Evolutionary conservation across 1,140 invertebrate species (phyloP), one percentile per base, ranked within the genome.

Genomic region (Heliconius eleuchia): DNA sequence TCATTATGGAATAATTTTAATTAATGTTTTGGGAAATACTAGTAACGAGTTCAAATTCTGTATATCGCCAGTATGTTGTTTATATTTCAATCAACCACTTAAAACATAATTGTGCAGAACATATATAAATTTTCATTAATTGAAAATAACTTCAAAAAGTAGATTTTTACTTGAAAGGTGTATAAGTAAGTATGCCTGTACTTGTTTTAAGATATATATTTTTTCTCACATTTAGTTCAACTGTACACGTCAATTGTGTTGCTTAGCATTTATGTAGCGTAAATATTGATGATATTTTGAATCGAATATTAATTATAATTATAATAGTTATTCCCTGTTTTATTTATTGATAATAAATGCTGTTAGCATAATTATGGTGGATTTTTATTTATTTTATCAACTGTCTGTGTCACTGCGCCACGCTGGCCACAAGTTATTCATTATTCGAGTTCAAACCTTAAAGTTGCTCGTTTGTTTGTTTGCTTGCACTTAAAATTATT

Each of bases 291-390:
- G 73, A 72, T 74, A 30, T 70, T 55, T 50, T 39, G 57, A 74
- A 80, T 80, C 60, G 75, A 71, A 77, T 77, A 73, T 80, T 80
- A 66, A 77, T 74, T 77, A 16, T 80, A 80, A 80, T 60, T 77
- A 77, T 77, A 80, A 77, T 80, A 73, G 60, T 71, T 77, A 80
- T 73, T 77, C 66, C 52, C 74, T 73, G 74, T 80, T 77, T 79
- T 79, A 79, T 57, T 79, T 75, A 66, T 72, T 76, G 74, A 80
- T 76, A 80, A 80, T 80, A 80, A 80, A 80, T 73, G 16, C n/a
- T 57, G 66, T 80, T 80, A 76, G 77, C 73, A 74, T 79, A n/a
- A 71, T 52, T 66, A 16, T 30, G 18, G 70, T 80, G 70, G 37
- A 30, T 72, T 60, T 75, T 74, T 79, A 34, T 77, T n/a, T 50